These are phyloP conservation scores for Machimus rusticus DNA, from an alignment of 2,888 invertebrate species.

Conservation along the genomic window DNA sequence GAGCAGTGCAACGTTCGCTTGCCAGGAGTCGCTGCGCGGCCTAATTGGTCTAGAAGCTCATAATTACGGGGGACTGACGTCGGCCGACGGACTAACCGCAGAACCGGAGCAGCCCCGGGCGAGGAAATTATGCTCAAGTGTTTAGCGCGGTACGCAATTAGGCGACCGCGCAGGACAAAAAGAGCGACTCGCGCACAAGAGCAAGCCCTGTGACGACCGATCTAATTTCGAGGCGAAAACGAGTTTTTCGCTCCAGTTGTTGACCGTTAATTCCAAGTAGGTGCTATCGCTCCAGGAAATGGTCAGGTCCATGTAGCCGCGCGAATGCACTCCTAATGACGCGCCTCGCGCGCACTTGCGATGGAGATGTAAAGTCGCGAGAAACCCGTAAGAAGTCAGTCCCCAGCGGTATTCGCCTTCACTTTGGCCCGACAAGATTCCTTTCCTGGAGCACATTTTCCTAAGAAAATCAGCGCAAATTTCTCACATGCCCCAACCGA, in stretches of 20 bases:
- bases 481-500: background rate
- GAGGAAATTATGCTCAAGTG: background rate
- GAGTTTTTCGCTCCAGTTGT: slow-evolving; percentile 5
- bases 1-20: background rate
- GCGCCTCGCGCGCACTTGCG: background rate
- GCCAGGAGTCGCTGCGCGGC: background rate
- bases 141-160: slow-evolving; percentile 12
- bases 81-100: background rate
- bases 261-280: slow-evolving; percentile 15
- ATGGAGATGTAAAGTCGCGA: background rate
- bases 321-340: background rate
- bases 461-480: background rate
- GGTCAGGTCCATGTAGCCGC: background rate
- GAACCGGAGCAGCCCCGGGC: background rate
- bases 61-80: background rate
- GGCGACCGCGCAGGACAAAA: background rate
- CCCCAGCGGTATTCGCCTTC: background rate
- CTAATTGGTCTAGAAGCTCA: slow-evolving; percentile 11
- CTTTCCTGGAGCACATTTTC: background rate
- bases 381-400: background rate
- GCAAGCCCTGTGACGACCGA: background rate
- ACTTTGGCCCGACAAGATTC: background rate
- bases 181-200: background rate
- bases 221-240: background rate
- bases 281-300: background rate